These are phyloP conservation scores for Emys orbicularis DNA, from an alignment of 2,797 vertebrate species.

Conservation along the genomic window DNA sequence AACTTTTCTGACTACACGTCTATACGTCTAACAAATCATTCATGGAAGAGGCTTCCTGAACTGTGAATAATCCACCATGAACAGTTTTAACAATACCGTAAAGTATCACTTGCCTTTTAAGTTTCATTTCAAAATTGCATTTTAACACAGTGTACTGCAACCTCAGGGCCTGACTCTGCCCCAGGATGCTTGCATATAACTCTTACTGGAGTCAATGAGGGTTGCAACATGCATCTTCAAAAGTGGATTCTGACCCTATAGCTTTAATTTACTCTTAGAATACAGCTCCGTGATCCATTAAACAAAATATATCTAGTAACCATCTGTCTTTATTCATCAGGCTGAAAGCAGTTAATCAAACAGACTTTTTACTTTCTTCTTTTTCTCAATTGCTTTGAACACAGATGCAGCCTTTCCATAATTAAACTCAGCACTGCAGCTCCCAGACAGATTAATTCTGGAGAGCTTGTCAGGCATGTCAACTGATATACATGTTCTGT, in stretches of 20 bases:
- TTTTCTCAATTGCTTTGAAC: slow-evolving; percentile 77
- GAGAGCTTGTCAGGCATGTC: slow-evolving; percentile 63
- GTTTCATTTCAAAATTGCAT: slow-evolving; percentile 45
- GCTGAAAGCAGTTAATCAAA: slow-evolving; percentile 76
- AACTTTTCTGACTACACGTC: background rate
- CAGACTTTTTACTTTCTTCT: slow-evolving; percentile 78
- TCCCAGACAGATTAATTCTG: slow-evolving; percentile 66
- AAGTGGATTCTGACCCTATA: slow-evolving; percentile 63
- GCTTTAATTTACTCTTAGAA: slow-evolving; percentile 70
- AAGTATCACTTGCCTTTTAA: slow-evolving; percentile 27
- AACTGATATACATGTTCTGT: slow-evolving; percentile 46
- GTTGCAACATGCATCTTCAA: slow-evolving; percentile 44
- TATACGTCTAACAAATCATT: background rate
- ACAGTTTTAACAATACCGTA: slow-evolving; percentile 59
- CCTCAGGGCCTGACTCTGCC: slow-evolving; percentile 29
- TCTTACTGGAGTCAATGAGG: slow-evolving; percentile 26
- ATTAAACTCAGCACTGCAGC: slow-evolving; percentile 72
- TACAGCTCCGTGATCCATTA: slow-evolving; percentile 65
- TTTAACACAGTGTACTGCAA: background rate
- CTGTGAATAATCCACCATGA: background rate
- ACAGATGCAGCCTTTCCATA: slow-evolving; percentile 78
- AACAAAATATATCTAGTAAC: slow-evolving; percentile 72
- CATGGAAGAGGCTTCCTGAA: background rate
- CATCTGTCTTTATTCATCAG: slow-evolving; percentile 77
- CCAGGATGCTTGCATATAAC: background rate